Base-by-base conservation (phyloP, 2,888 invertebrate genomes). In the Drosophila monieri region DNA sequence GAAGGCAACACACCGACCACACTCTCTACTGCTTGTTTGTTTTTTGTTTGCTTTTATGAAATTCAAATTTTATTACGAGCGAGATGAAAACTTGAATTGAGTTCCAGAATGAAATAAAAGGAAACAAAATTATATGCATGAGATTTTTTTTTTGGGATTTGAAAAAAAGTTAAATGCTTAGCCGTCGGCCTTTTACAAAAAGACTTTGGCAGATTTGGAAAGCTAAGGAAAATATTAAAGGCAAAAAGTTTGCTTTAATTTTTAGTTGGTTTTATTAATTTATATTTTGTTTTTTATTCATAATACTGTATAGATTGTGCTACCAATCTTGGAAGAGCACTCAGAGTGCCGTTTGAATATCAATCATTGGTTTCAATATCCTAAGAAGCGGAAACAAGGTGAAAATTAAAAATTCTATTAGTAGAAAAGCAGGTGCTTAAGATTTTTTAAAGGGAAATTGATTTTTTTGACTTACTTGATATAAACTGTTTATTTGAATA, bases 41-140 rank as follows among this genome's bases (percentile, higher is more conserved):
- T 74, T 62, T 74, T 43, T 57, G 32, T 64, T 53, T 51, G 59
- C 52, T 53, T 54, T 68, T 66, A 79, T 81, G 62, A 72, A 80
- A 80, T 85, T 84, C 80, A 85, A 85, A 80, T 80, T 83, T 85
- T 71, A 69, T 69, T 70, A 60, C 44, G n/a, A 32, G 60, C 60
- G 46, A 72, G 56, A 59, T 67, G 49, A 67, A 74, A 80, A 83
- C 77, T 77, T 68, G 60, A 72, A 83, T 67, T 72, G 64, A 62
- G 69, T 60, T 77, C 37, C 49, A 43, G 18, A 61, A 12, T 15
- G 58, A 73, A 54, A 76, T 79, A 68, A 67, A 51, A 56, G 65
- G 66, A 60, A 74, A 53, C 60, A 18, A 53, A 77, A 74, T 77
- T 47, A 66, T 70, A 85, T 79, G 69, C 80, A 77, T 76, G 61